These are phyloP conservation scores for Entomobrya proxima DNA, from an alignment of 2,888 invertebrate genomes.

Conservation along the genomic window DNA sequence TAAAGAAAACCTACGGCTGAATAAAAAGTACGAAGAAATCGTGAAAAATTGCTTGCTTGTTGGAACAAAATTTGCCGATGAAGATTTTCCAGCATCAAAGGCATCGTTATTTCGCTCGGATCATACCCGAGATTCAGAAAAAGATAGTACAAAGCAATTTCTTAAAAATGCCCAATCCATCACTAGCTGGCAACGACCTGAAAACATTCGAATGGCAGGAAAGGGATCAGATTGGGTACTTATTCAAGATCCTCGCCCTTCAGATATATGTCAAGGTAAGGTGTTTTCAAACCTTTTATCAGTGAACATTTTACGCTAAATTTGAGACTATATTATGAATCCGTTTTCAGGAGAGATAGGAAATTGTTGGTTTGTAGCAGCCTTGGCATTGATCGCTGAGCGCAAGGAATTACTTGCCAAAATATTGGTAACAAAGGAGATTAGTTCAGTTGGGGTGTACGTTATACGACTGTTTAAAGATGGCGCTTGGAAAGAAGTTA, in stretches of 20 bases:
- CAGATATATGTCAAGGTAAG: constrained; percentile 94
- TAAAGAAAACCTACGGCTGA: neutral
- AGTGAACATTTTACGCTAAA: neutral
- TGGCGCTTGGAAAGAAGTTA: constrained; percentile 95
- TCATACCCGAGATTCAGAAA: neutral
- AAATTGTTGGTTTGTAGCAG: constrained; percentile 98
- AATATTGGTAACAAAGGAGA: constrained; percentile 88
- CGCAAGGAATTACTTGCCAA: constrained; percentile 93
- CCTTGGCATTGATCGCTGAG: constrained; percentile 96
- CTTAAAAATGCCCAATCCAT: constrained; percentile 79
- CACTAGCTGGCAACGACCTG: constrained; percentile 92
- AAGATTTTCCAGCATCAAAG: constrained; percentile 46
- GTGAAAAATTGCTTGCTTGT: constrained; percentile 78
- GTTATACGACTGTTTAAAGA: constrained; percentile 96
- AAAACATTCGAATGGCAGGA: constrained; percentile 84
- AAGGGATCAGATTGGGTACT: constrained; percentile 81
- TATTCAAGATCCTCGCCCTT: constrained; percentile 92
- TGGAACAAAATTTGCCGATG: constrained; percentile 23
- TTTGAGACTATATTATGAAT: neutral
- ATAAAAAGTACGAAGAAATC: constrained; percentile 81
- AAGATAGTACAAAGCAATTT: constrained; percentile 6
- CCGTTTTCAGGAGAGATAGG: constrained; percentile 86
- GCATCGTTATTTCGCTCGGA: constrained; percentile 2
- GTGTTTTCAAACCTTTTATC: neutral
- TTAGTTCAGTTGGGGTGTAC: constrained; percentile 86